These are phyloP conservation scores for Semicossyphus pulcher DNA, from an alignment of 2,113 vertebrate genomes.

Conservation along the genomic window DNA sequence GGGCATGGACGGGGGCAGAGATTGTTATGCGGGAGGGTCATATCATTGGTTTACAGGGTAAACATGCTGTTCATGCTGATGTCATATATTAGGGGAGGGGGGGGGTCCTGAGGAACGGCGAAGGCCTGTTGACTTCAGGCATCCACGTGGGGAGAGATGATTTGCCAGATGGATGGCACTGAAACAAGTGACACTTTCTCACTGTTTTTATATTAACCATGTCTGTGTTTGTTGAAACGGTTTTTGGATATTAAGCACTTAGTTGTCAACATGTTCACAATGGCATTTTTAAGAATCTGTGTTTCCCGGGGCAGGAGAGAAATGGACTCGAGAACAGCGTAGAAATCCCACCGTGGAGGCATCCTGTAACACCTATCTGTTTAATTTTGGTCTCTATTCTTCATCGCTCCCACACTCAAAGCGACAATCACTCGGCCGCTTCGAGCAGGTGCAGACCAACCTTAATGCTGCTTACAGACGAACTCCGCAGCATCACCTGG, in stretches of 20 bases:
- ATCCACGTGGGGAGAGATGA: constrained; percentile 28
- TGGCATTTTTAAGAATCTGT: constrained; percentile 66
- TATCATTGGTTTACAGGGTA: constrained; percentile 86
- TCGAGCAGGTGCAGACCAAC: constrained; percentile 57
- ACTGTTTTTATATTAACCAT: constrained; percentile 80
- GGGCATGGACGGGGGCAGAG: constrained; percentile 23
- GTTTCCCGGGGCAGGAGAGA: constrained; percentile 43
- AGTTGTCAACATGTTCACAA: constrained; percentile 72
- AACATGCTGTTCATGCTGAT: constrained; percentile 73
- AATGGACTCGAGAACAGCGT: constrained; percentile 53
- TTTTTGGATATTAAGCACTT: constrained; percentile 83
- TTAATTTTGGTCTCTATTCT: constrained; percentile 50
- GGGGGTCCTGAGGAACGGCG: constrained; percentile 49
- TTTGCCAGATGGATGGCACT: constrained; percentile 69
- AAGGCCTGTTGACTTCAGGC: constrained; percentile 55
- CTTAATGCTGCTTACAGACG: constrained; percentile 66
- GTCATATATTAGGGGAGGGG: constrained; percentile 52
- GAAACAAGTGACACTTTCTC: constrained; percentile 79
- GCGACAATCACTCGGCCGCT: constrained; percentile 76
- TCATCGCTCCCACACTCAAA: constrained; percentile 56
- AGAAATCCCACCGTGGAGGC: constrained; percentile 42
- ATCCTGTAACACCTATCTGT: constrained; percentile 45
- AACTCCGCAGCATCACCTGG: constrained; percentile 44
- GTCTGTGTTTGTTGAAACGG: constrained; percentile 77
- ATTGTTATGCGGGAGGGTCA: constrained; percentile 64